phyloP scores from a whole-genome alignment of 2,113 vertebrate genomes.

The Montifringilla adamsi region DNA sequence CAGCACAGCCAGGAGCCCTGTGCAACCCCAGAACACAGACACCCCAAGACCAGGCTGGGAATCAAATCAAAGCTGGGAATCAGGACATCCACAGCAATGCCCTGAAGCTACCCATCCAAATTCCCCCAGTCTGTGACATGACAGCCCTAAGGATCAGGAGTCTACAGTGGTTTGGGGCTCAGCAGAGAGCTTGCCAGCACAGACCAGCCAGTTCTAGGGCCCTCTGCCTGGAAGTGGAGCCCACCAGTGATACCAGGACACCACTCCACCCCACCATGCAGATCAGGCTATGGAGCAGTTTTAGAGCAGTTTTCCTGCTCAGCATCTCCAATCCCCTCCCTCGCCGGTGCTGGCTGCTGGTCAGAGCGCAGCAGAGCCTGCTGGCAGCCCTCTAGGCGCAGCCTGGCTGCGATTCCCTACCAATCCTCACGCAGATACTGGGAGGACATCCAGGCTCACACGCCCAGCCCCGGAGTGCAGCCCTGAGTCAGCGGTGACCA shows the following conservation, averaged over 20 bases:
- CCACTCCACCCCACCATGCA: accelerated
- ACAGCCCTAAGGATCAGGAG: not conserved
- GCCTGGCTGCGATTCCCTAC: not conserved
- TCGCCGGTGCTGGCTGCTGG: accelerated
- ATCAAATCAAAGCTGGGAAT: not conserved
- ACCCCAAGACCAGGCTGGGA: not conserved
- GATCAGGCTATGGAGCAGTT: not conserved
- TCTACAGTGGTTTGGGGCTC: not conserved
- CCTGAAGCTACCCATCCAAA: accelerated
- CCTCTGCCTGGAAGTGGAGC: not conserved
- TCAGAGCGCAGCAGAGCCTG: not conserved
- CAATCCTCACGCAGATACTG: not conserved
- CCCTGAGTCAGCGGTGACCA: conserved; percentile 1
- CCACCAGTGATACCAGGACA: not conserved
- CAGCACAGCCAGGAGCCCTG: not conserved
- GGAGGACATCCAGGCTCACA: conserved; percentile 1
- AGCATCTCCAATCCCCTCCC: not conserved
- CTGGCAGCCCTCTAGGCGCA: not conserved
- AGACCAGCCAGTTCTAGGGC: not conserved
- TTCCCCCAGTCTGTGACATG: accelerated
- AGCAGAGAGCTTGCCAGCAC: not conserved
- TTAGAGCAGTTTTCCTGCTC: not conserved
- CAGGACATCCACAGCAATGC: not conserved
- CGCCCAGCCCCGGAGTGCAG: not conserved
- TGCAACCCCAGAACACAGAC: not conserved